phyloP scores from a whole-genome alignment of 2,888 invertebrate genomes.

The Hofmannophila pseudospretella region DNA sequence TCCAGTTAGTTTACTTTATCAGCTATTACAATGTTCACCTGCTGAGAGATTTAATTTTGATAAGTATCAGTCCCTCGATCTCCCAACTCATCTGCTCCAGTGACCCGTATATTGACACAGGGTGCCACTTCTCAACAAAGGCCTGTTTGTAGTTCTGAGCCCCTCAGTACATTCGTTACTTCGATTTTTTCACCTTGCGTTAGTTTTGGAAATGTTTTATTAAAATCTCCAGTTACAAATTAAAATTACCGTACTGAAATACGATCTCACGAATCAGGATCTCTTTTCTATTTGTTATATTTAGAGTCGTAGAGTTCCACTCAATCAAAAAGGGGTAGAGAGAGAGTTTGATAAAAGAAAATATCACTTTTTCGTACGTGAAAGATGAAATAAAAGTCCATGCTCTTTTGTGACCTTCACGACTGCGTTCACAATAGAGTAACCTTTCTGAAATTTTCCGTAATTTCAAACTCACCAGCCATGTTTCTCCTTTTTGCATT shows the following conservation, averaged over 20 bases:
- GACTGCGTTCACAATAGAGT: conserved; percentile 28
- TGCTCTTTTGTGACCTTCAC: conserved; percentile 42
- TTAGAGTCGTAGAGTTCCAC: background rate
- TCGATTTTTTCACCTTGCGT: background rate
- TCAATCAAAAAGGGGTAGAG: background rate
- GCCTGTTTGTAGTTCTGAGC: conserved; percentile 37
- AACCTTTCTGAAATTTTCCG: conserved; percentile 24
- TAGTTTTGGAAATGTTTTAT: background rate
- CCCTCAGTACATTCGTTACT: conserved; percentile 4
- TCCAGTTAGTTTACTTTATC: conserved; percentile 26
- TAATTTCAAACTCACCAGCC: conserved; percentile 19
- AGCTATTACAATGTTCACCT: conserved; percentile 49
- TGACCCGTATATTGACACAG: conserved; percentile 54
- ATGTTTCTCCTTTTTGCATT: conserved; percentile 32
- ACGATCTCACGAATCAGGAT: background rate
- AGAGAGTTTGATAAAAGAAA: background rate
- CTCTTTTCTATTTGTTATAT: background rate
- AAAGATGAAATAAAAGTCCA: conserved; percentile 16
- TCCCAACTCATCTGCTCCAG: conserved; percentile 49
- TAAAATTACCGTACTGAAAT: too few species aligned
- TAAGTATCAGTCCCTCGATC: conserved; percentile 52
- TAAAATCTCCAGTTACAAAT: background rate
- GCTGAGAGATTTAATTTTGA: conserved; percentile 65
- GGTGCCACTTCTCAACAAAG: conserved; percentile 44
- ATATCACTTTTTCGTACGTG: conserved; percentile 11